Base-by-base conservation (phyloP, 2,888 invertebrate genomes). In the Clivina fossor region DNA sequence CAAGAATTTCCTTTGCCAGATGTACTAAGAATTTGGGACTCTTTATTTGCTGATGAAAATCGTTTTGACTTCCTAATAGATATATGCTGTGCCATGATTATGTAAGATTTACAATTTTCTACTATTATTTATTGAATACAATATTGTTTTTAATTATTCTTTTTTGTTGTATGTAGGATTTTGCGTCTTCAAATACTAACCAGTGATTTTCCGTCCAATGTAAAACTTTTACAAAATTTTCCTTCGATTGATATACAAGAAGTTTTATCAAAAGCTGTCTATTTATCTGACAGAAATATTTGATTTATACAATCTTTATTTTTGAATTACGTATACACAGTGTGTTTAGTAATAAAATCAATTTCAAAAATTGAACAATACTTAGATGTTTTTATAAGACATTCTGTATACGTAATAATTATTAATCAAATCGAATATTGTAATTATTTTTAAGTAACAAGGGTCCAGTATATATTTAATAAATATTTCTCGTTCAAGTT, bases 1-100 rank as follows among this genome's bases (percentile, higher is more conserved):
- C 98, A 99, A 79, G 98, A 99, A 76, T 98, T 98, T 74, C 90
- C 93, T 16, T 78, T 99, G 62, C 98, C 99, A 33, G 98, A 99
- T 74, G 94, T 99, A 1, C 85, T 98, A 66, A 81, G 96, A 60
- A 88, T 99, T 67, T 99, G 99, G 99, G 99, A 99, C 73, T 90
- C 95, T 0, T 75, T 99, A 47, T 93, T 99, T 71, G 87, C 97
- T 0, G 96, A 97, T 74, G 80, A 85, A 47, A 81, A 86, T 50
- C 81, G 98, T 67, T 97, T 98, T 71, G 84, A 89, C 66, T 96
- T 94, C 69, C 84, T 98, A 2, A 88, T 94, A 60, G 84, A 88
- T 70, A 87, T 97, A 56, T 97, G 97, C 74, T 92, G 94, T 77
- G 93, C 97, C 66, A 99, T 99, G 98, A 90, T 99, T 64, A 80